A percentile compares a stretch with the other conserved stretches of the same genome.
Conservation (phyloP, 2,797 vertebrate genomes). For the Alca torda region DNA sequence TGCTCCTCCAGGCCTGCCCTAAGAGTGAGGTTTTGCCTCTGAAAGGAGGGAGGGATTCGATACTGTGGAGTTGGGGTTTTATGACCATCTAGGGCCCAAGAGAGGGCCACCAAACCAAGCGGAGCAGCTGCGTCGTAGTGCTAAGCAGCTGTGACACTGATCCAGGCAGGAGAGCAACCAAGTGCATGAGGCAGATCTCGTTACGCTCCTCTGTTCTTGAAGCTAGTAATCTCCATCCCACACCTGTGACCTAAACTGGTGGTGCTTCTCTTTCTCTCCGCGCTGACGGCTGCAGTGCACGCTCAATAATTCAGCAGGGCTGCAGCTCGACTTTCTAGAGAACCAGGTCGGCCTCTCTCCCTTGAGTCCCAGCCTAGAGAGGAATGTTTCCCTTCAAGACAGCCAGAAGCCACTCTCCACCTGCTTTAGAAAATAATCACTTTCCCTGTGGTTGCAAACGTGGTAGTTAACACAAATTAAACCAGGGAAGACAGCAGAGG, state of each 20-base stretch:
- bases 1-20: neutral
- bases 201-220: neutral
- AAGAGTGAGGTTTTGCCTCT: neutral
- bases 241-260: conserved; percentile 14
- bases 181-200: neutral
- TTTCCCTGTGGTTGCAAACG: conserved; percentile 4
- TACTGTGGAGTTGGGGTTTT: neutral
- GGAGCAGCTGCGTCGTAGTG: neutral
- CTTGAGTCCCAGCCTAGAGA: neutral
- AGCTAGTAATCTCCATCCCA: neutral
- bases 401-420: neutral
- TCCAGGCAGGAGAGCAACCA: neutral
- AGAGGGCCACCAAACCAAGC: neutral
- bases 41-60: neutral
- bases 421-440: conserved; percentile 7
- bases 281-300: neutral
- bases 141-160: neutral
- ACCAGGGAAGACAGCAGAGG: neutral
- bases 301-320: conserved; percentile 60
- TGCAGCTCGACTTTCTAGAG: conserved; percentile 34
- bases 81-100: neutral
- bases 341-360: neutral
- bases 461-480: conserved; percentile 19
- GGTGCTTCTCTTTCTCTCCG: neutral
- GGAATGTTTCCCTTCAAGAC: neutral